A percentile compares a stretch with the other conserved stretches of the same genome.
Conservation (phyloP, 2,888 invertebrate species). For the Cheilosia variabilis region DNA sequence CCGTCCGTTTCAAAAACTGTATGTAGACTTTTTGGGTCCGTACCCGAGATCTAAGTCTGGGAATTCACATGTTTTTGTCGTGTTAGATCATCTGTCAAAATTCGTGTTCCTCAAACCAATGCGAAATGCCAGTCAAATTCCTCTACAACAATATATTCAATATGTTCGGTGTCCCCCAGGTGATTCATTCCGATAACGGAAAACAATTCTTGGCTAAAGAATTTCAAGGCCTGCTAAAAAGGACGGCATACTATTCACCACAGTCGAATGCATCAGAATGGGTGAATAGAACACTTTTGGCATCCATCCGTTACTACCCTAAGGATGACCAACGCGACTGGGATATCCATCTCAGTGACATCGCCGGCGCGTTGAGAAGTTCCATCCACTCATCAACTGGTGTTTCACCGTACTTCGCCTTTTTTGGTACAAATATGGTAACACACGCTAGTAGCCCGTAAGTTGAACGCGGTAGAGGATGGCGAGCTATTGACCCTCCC, state of each 20-base stretch:
- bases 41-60: conserved; percentile 7
- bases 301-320: background rate
- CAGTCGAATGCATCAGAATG: background rate
- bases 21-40: conserved; percentile 3
- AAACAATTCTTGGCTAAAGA: background rate
- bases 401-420: background rate
- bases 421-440: background rate
- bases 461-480: background rate
- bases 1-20: background rate
- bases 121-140: background rate
- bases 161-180: too few species aligned
- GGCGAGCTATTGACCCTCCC: too few species aligned
- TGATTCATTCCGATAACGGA: background rate
- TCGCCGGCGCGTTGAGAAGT: background rate
- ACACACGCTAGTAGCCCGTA: background rate
- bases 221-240: background rate
- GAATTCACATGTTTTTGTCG: background rate
- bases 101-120: background rate
- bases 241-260: background rate
- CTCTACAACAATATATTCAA: too few species aligned
- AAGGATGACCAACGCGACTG: conserved; percentile 1
- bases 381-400: background rate
- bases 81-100: background rate
- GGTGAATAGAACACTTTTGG: background rate
- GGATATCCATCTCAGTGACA: background rate